phyloP scores from a whole-genome alignment of 2,797 vertebrate species.

The Allobates femoralis region DNA sequence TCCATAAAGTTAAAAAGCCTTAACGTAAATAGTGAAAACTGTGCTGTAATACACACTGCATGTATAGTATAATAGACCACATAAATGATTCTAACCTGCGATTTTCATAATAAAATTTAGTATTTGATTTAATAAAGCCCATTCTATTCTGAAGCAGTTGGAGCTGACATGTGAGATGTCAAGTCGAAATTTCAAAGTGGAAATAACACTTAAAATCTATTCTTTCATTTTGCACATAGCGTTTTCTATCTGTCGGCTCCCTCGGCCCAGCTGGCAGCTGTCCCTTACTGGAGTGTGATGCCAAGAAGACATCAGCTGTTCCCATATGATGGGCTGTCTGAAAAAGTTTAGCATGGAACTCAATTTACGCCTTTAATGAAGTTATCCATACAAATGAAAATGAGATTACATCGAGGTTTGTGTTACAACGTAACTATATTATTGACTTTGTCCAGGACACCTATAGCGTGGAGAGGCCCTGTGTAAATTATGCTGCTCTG shows the following conservation, averaged over 20 bases:
- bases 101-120: neutral
- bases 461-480: neutral
- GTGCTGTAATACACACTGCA: no score
- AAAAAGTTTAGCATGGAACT: neutral
- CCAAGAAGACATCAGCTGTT: neutral
- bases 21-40: no score
- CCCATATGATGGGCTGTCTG: neutral
- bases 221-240: neutral
- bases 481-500: neutral
- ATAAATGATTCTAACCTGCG: neutral
- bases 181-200: neutral
- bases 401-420: neutral
- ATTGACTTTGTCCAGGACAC: constrained; percentile 3
- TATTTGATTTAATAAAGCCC: neutral
- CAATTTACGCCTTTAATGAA: constrained; percentile 2
- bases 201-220: neutral
- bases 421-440: constrained; percentile 9
- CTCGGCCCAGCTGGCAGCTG: neutral
- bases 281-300: neutral
- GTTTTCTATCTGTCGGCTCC: constrained; percentile 3
- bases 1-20: no score
- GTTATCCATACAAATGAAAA: neutral
- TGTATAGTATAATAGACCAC: neutral
- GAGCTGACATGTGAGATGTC: neutral
- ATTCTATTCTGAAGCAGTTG: neutral